phyloP scores from a whole-genome alignment of 2,797 vertebrate genomes.

The Pogoniulus pusillus region DNA sequence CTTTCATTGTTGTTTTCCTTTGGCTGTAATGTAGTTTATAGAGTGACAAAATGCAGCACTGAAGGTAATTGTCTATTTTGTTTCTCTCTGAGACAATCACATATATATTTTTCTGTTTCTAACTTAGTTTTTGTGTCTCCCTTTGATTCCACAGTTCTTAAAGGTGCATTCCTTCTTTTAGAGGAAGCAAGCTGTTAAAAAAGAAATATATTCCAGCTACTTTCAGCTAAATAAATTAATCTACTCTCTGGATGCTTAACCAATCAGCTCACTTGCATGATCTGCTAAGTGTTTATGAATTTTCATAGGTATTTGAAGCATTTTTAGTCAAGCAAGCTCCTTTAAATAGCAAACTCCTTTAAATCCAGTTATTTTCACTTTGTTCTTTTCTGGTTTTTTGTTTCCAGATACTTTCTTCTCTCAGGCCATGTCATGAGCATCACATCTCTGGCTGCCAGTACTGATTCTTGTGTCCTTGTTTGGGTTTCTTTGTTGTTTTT shows the following conservation, averaged over 20 bases:
- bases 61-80: not conserved
- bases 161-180: not conserved
- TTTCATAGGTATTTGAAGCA: not conserved
- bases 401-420: conserved; percentile 24
- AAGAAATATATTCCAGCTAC: not conserved
- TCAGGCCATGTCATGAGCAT: not conserved
- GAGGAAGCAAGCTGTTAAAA: not conserved
- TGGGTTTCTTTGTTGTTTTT: not conserved
- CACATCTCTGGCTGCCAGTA: not conserved
- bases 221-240: not conserved
- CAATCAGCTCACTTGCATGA: not conserved
- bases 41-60: not conserved
- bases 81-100: not conserved
- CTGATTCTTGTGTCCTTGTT: not conserved
- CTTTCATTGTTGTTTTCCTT: not conserved
- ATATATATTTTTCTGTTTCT: not conserved
- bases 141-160: not conserved
- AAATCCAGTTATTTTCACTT: not conserved
- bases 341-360: not conserved
- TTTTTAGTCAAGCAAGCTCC: not conserved
- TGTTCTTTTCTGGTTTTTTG: not conserved
- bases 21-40: not conserved
- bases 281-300: not conserved
- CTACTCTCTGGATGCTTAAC: not conserved
- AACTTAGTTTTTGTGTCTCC: not conserved